Evolutionary conservation across 30 jellyfish, hydroid and myxozoan genomes (phyloP).

Genomic region (Hydractinia symbiolongicarpus): DNA sequence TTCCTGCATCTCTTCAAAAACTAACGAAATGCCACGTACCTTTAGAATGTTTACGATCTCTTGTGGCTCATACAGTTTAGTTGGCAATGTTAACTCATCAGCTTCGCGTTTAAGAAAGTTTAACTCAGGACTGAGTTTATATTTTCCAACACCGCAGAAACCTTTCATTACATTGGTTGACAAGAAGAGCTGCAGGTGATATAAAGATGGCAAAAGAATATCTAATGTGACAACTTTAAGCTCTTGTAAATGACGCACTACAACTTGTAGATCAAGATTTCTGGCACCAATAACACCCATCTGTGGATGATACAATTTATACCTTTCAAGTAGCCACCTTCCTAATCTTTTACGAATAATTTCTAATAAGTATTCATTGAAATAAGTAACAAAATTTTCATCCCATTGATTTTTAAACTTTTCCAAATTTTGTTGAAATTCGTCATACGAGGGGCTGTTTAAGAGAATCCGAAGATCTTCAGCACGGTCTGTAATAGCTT

Average conservation of each 20-base stretch:
- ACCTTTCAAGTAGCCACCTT: slow-evolving; percentile 81
- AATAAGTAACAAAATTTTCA: slow-evolving; percentile 49
- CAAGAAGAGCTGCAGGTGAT: slow-evolving; percentile 64
- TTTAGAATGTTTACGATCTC: slow-evolving; percentile 34
- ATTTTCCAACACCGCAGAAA: slow-evolving; percentile 69
- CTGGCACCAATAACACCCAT: slow-evolving; percentile 81
- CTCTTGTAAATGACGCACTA: slow-evolving; percentile 88
- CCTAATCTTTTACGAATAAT: slow-evolving; percentile 72
- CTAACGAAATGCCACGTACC: slow-evolving; percentile 34
- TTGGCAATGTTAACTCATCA: slow-evolving; percentile 52
- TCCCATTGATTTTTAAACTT: slow-evolving; percentile 70
- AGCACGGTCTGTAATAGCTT: slow-evolving; percentile 57
- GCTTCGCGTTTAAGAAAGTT: slow-evolving; percentile 63
- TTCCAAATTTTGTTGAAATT: slow-evolving; percentile 52
- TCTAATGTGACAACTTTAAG: slow-evolving; percentile 66
- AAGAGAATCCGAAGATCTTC: slow-evolving; percentile 68
- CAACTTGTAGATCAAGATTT: slow-evolving; percentile 54
- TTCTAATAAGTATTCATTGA: slow-evolving; percentile 45
- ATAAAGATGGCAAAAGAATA: slow-evolving; percentile 53
- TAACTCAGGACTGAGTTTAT: slow-evolving; percentile 57
- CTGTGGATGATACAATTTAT: slow-evolving; percentile 67
- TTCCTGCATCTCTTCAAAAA: slow-evolving; percentile 37
- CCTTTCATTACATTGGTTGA: slow-evolving; percentile 78
- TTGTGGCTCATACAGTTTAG: slow-evolving; percentile 33
- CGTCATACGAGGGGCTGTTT: slow-evolving; percentile 65